A percentile compares a stretch with the other conserved stretches of the same genome.
These are phyloP conservation scores for Cercopithecus mona DNA, from an alignment of 2,113 vertebrate genomes.

Conservation along the genomic window DNA sequence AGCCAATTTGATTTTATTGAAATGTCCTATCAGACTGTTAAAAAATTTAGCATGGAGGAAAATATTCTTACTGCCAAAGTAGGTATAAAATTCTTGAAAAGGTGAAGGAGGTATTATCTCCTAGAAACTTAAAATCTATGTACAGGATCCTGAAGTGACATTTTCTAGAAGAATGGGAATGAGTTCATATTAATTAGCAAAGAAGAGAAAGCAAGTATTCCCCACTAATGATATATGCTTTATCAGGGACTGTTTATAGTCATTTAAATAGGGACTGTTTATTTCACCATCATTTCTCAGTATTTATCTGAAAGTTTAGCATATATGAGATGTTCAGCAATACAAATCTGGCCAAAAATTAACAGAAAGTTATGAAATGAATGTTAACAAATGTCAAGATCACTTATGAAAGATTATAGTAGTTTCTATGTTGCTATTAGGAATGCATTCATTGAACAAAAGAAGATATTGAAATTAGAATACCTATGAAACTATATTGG, in stretches of 20 bases:
- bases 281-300: neutral
- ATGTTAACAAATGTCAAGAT: neutral
- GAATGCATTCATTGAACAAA: neutral
- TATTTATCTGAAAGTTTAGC: neutral
- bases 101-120: neutral
- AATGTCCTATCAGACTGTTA: neutral
- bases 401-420: neutral
- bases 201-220: neutral
- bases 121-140: neutral
- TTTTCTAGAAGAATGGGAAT: neutral
- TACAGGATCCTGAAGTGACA: neutral
- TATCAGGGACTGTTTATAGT: neutral
- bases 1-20: constrained; percentile 26
- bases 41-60: constrained; percentile 7
- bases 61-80: neutral
- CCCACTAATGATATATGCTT: neutral
- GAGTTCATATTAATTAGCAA: neutral
- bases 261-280: neutral
- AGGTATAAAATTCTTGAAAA: neutral
- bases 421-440: neutral
- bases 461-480: neutral
- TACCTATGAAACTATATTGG: neutral
- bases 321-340: neutral
- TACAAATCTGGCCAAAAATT: neutral
- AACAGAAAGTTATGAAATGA: neutral